A percentile compares a stretch with the other conserved stretches of the same genome.
These are phyloP conservation scores for Furnarius figulus DNA, from an alignment of 2,113 vertebrate genomes.

Conservation along the genomic window DNA sequence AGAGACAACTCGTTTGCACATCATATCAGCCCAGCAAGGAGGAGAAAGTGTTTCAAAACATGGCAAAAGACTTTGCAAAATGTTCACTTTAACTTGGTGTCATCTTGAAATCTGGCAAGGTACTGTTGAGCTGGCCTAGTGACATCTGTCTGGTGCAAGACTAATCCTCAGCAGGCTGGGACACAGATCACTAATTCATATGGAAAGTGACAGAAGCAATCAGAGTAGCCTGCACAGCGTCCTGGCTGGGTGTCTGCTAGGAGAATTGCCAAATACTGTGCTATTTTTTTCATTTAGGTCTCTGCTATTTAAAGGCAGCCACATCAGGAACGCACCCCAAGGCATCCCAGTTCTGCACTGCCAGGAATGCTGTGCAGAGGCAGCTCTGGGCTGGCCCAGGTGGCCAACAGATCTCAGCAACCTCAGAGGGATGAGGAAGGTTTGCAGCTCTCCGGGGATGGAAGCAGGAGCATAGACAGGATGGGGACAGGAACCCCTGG, in stretches of 20 bases:
- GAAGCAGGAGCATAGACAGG: not conserved
- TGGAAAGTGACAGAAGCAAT: not conserved
- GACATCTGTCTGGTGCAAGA: not conserved
- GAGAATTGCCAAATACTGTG: not conserved
- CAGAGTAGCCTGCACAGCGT: not conserved
- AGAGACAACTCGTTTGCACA: fast-evolving
- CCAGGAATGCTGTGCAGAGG: not conserved
- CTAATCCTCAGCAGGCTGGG: not conserved
- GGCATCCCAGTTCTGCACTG: not conserved
- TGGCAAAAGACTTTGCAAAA: not conserved
- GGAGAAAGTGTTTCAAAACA: not conserved
- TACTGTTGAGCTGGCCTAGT: not conserved
- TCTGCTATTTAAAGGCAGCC: not conserved
- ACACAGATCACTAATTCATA: not conserved
- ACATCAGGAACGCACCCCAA: not conserved
- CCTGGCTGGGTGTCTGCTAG: not conserved
- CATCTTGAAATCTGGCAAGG: not conserved
- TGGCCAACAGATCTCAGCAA: not conserved
- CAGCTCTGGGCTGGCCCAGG: not conserved
- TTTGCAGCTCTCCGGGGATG: not conserved
- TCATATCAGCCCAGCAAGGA: not conserved
- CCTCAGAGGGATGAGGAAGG: not conserved
- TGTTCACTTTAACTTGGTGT: not conserved
- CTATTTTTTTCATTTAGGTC: not conserved
- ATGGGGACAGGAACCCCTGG: not conserved